Evolutionary conservation across 2,888 invertebrate genomes (phyloP).

Genomic region (Himalopsyche anomala): DNA sequence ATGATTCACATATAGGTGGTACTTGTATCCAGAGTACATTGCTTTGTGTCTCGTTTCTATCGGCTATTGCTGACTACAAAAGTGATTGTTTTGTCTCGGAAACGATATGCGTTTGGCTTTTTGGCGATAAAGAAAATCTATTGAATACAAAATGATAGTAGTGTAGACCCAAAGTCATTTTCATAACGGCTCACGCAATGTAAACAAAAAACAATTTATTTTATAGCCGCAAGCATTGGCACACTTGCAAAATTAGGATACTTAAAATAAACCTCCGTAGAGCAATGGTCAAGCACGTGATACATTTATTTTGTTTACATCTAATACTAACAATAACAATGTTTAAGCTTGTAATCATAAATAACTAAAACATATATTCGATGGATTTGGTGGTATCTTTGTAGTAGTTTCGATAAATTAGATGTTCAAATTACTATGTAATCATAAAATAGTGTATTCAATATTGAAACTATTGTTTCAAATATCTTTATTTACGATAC

Average conservation of each 20-base stretch:
- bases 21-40: not conserved
- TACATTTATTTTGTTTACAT: too few species aligned
- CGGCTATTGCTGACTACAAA: slow-evolving; percentile 16
- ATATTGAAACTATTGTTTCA: too few species aligned
- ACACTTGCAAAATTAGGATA: not conserved
- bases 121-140: slow-evolving; percentile 20
- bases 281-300: not conserved
- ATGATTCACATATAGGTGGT: not conserved
- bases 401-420: too few species aligned
- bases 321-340: too few species aligned
- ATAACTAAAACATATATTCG: too few species aligned
- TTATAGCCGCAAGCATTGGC: slow-evolving; percentile 7
- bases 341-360: too few species aligned
- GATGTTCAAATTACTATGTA: too few species aligned
- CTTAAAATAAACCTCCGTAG: not conserved
- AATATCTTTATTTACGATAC: too few species aligned
- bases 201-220: slow-evolving; percentile 34
- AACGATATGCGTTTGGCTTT: slow-evolving; percentile 21
- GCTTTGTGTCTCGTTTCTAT: not conserved
- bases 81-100: slow-evolving; percentile 22
- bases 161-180: slow-evolving; percentile 6
- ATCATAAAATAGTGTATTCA: too few species aligned
- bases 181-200: slow-evolving; percentile 21
- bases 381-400: too few species aligned
- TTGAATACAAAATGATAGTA: slow-evolving; percentile 21